Evolutionary conservation across 2,113 vertebrate genomes (phyloP).

Genomic region (Pluvialis apricaria): DNA sequence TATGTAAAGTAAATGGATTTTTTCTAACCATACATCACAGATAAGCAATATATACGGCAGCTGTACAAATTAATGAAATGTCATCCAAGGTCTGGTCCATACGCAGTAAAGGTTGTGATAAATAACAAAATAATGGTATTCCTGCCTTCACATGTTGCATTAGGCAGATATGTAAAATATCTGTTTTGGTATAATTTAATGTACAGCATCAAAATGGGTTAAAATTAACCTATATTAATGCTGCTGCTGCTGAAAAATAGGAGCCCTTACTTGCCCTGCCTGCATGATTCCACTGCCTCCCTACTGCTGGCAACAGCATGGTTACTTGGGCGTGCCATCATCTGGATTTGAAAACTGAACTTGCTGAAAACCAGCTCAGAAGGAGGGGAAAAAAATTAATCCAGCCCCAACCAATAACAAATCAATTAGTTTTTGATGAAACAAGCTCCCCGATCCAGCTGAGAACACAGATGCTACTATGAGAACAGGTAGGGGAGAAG

Average conservation of each 20-base stretch:
- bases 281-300: not conserved
- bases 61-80: not conserved
- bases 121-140: not conserved
- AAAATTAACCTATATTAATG: not conserved
- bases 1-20: conserved; percentile 35
- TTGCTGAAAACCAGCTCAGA: not conserved
- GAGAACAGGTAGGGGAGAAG: not conserved
- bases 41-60: not conserved
- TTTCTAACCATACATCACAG: not conserved
- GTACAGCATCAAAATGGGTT: not conserved
- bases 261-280: not conserved
- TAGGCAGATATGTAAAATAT: not conserved
- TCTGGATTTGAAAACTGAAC: not conserved
- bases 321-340: not conserved
- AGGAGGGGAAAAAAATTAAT: not conserved
- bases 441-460: not conserved
- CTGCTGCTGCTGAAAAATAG: not conserved
- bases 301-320: not conserved
- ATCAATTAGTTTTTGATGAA: not conserved
- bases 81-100: not conserved
- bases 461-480: not conserved
- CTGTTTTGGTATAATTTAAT: not conserved
- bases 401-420: not conserved
- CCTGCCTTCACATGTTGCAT: not conserved
- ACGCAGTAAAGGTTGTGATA: not conserved